phyloP scores from a whole-genome alignment of 2,888 invertebrate species.

The Drymonia ruficornis region DNA sequence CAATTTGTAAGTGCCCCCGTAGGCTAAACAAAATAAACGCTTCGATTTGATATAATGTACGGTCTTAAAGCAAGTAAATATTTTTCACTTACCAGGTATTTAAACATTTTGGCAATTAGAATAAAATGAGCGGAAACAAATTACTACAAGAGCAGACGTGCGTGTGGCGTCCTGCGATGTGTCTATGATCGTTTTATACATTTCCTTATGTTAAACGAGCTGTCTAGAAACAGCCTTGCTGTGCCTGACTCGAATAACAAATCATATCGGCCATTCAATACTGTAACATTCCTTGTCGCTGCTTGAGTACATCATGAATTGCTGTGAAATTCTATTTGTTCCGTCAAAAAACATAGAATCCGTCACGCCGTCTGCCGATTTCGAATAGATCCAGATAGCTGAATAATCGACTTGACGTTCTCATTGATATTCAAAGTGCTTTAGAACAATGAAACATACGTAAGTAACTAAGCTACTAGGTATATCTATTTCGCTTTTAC shows the following conservation, averaged over 20 bases:
- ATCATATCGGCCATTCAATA: conserved; percentile 12
- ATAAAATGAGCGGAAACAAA: conserved; percentile 5
- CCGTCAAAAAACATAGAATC: conserved; percentile 18
- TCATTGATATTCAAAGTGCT: conserved; percentile 18
- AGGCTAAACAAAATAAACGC: too few species aligned
- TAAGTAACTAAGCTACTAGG: conserved; percentile 1
- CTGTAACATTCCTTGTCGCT: conserved; percentile 13
- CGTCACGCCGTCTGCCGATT: conserved; percentile 15
- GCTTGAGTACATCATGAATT: conserved; percentile 17
- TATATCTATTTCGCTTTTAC: background rate
- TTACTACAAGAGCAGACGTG: background rate
- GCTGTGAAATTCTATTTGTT: conserved; percentile 32
- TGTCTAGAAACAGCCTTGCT: conserved; percentile 54
- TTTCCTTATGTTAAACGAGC: conserved; percentile 39
- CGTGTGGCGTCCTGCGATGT: background rate
- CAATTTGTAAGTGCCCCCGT: too few species aligned
- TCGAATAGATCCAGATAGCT: conserved; percentile 11
- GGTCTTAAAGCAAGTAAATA: too few species aligned
- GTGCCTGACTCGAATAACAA: conserved; percentile 54
- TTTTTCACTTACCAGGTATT: conserved; percentile 41
- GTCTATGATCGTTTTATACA: conserved; percentile 53
- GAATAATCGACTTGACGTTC: conserved; percentile 16
- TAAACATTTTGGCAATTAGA: conserved; percentile 43
- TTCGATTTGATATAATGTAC: too few species aligned
- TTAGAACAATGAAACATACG: conserved; percentile 12